These are phyloP conservation scores for Micronycteris hirsuta DNA, from an alignment of 2,113 vertebrate species.

Conservation along the genomic window DNA sequence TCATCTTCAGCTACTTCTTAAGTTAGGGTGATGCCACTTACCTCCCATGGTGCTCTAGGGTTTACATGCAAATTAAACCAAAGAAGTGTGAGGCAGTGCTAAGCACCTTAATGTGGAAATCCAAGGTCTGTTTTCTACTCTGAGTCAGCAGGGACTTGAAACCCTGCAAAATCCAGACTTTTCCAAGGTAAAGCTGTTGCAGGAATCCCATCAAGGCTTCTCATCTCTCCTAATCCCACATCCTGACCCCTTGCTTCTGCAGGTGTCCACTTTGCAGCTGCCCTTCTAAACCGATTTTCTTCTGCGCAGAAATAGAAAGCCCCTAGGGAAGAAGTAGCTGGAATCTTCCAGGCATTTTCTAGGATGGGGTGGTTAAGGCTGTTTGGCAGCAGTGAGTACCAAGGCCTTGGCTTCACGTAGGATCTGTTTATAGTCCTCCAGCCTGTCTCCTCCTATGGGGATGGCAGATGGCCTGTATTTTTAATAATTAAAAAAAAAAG, in stretches of 20 bases:
- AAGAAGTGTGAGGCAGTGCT: neutral
- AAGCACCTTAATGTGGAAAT: slow-evolving; percentile 27
- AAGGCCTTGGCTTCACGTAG: neutral
- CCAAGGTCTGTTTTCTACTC: slow-evolving; percentile 2
- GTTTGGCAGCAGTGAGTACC: neutral
- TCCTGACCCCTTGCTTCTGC: neutral
- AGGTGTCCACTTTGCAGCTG: neutral
- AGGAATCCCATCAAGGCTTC: neutral
- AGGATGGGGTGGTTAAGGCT: neutral
- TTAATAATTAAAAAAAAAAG: slow-evolving; percentile 69
- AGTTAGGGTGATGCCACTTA: neutral
- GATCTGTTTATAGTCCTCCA: slow-evolving; percentile 31
- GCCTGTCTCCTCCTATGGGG: slow-evolving; percentile 16
- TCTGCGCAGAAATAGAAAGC: slow-evolving; percentile 9
- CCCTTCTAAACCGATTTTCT: slow-evolving; percentile 40
- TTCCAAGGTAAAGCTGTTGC: neutral
- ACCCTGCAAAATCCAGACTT: slow-evolving; percentile 27
- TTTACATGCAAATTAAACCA: neutral
- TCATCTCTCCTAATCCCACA: neutral
- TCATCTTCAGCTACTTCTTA: neutral
- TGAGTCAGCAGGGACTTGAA: slow-evolving; percentile 23
- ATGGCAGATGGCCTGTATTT: slow-evolving; percentile 70
- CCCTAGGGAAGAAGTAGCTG: neutral
- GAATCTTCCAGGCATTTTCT: neutral
- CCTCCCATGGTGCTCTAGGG: neutral